Base-by-base conservation (phyloP, 2,797 vertebrate genomes). In the Amblyraja radiata region DNA sequence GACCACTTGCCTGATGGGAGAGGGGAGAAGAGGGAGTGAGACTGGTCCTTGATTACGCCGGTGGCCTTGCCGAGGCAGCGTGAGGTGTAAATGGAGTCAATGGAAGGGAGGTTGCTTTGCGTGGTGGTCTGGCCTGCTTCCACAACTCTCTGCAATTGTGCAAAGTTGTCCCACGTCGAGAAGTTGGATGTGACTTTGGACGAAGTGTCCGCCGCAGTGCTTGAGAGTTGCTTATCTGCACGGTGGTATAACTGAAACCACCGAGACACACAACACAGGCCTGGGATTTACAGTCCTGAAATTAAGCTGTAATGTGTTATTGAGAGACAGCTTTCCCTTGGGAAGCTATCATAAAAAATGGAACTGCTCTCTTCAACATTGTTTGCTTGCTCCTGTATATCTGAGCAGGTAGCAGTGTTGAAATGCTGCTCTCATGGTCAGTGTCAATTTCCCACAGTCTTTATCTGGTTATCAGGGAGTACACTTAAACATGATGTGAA, bases 301-400 rank as follows among this genome's bases (percentile, higher is more conserved):
- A 68, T 88, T 88, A 88, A 88, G 84, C 84, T 68, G 84, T 88
- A 88, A 88, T 68, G 63, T 88, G n/a, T 68, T 68, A 88, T 88
- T 88, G 84, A 88, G 63, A 88, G n/a, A 18, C 63, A 68, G n/a
- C n/a, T 88, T 88, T 88, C 84, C 84, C 84, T 36, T 88, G 84
- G 84, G 84, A 88, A 88, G 68, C 84, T 68, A 68, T 68, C 84
- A 88, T 88, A 88, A 88, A 88, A 88, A 88, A 36, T 68, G 61
- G 61, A 88, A 68, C 84, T 36, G 84, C 84, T n/a, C n/a, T 88
- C 61, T 88, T 88, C 84, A 21, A 36, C 61, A 88, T 63, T 88
- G n/a, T 36, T 54, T 61, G 63, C n/a, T 68, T 2, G n/a, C 84
- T 65, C 39, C 36, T 88, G n/a, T 68, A 68, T 88, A 84, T 88